phyloP scores from a whole-genome alignment of 2,888 invertebrate species.

The Drosophila nigricruria region DNA sequence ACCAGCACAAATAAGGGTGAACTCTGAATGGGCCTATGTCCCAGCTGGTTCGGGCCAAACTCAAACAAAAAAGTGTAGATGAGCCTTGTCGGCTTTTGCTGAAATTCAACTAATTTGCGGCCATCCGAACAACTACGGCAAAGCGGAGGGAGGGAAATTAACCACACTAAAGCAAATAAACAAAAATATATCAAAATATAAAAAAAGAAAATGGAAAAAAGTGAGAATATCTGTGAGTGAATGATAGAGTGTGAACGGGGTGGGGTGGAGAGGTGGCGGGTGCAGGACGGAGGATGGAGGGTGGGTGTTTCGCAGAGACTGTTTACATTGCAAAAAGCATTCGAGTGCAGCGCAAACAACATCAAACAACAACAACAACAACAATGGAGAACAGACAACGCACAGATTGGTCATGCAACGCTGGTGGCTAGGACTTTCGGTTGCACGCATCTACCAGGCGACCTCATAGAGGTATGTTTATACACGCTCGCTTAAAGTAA shows the following conservation, averaged over 20 bases:
- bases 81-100: conserved; percentile 48
- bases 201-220: conserved; percentile 28
- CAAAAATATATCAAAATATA: conserved; percentile 25
- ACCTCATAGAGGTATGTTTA: conserved; percentile 61
- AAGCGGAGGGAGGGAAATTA: conserved; percentile 53
- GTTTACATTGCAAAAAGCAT: conserved; percentile 81
- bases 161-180: conserved; percentile 73
- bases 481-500: neutral
- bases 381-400: conserved; percentile 16
- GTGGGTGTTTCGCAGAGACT: conserved; percentile 43
- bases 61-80: conserved; percentile 54
- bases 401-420: conserved; percentile 63
- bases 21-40: conserved; percentile 36
- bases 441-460: conserved; percentile 65
- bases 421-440: conserved; percentile 36
- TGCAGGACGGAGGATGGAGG: neutral
- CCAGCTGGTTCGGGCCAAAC: conserved; percentile 66
- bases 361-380: conserved; percentile 41
- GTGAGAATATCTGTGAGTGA: conserved; percentile 62
- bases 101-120: conserved; percentile 74
- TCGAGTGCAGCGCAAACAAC: conserved; percentile 77
- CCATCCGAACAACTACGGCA: conserved; percentile 21
- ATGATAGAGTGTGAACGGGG: conserved; percentile 1
- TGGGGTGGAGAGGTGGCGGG: neutral
- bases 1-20: conserved; percentile 34